Percentiles rank a stretch among this genome's conserved stretches.
Conservation (phyloP, 2,888 invertebrate species). For the Noctua fimbriata region DNA sequence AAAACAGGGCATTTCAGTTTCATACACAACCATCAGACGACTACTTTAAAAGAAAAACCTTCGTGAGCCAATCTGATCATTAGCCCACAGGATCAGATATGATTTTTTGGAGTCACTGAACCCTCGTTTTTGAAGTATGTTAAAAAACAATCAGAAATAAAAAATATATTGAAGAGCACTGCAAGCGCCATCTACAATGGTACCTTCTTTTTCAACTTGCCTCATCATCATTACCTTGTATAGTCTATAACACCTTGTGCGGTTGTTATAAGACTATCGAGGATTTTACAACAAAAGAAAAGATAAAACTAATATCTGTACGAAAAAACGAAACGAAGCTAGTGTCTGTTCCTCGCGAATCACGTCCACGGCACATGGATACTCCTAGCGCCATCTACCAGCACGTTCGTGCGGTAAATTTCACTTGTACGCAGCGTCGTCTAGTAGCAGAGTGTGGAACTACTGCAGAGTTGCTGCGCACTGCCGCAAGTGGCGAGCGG, state of each 20-base stretch:
- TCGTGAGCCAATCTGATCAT: background rate
- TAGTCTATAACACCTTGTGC: too few species aligned
- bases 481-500: background rate
- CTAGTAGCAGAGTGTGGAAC: background rate
- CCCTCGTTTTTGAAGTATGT: background rate
- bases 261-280: background rate
- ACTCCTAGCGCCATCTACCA: constrained; percentile 34
- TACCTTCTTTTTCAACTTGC: background rate
- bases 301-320: background rate
- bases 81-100: background rate
- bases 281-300: background rate
- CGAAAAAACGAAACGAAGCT: background rate
- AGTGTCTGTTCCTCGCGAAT: background rate
- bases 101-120: background rate
- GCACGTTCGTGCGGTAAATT: too few species aligned
- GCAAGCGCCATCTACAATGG: too few species aligned
- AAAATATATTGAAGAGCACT: too few species aligned
- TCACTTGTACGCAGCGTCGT: background rate
- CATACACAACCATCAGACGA: background rate
- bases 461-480: constrained; percentile 5
- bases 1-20: too few species aligned
- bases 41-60: background rate
- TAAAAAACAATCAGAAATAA: too few species aligned
- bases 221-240: background rate
- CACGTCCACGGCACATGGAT: background rate